Evolutionary conservation across 35 echinoderm and acorn worm genomes (phyloP).

Genomic region (Ptychodera flava): DNA sequence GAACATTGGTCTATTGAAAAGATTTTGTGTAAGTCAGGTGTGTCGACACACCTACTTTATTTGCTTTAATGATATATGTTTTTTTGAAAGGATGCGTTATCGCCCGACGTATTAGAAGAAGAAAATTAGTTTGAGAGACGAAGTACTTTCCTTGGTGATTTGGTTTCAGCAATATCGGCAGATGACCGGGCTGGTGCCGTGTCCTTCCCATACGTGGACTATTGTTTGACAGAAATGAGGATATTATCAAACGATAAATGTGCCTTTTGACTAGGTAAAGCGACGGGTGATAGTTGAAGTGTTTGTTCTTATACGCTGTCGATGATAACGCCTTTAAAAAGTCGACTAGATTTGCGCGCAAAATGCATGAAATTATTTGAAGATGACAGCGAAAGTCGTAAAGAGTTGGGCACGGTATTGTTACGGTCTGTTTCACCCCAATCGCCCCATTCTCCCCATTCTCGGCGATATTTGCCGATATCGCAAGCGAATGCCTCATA

Average conservation of each 20-base stretch:
- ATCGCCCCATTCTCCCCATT: too few relatives aligned
- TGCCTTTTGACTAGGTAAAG: background rate
- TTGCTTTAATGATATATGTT: background rate
- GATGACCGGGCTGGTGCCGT: background rate
- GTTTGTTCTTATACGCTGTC: too few relatives aligned
- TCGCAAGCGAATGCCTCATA: too few relatives aligned
- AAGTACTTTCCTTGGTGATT: background rate
- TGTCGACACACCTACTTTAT: background rate
- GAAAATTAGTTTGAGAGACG: background rate
- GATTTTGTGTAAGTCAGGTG: background rate
- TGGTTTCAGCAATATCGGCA: background rate
- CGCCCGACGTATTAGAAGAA: background rate
- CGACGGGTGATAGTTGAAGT: background rate
- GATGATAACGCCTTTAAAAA: background rate
- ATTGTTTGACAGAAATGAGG: background rate
- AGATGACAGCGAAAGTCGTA: background rate
- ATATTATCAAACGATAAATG: background rate
- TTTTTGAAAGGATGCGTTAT: background rate
- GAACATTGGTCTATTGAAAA: too few relatives aligned
- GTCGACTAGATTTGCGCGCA: background rate
- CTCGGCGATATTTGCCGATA: too few relatives aligned
- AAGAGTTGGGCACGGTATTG: background rate
- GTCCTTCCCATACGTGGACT: background rate
- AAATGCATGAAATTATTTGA: background rate
- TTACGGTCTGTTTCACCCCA: background rate